Percentiles rank a stretch among this genome's conserved stretches.
phyloP scores from a whole-genome alignment of 2,113 vertebrate species.

The Chascanopsetta lugubris region DNA sequence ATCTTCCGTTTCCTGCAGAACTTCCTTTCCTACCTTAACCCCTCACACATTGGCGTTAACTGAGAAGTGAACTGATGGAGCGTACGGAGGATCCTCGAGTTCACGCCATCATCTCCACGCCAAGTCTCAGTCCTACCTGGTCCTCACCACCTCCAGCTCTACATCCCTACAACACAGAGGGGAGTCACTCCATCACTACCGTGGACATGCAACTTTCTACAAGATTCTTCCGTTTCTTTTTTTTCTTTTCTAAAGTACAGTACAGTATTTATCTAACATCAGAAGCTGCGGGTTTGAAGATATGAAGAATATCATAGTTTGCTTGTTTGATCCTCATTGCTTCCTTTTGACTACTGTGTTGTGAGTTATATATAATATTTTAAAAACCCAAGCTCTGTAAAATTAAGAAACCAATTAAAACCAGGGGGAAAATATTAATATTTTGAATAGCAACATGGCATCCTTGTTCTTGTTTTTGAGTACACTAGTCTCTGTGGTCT shows the following conservation, averaged over 20 bases:
- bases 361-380: conserved; percentile 49
- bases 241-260: conserved; percentile 41
- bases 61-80: conserved; percentile 64
- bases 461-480: conserved; percentile 62
- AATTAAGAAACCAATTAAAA: conserved; percentile 33
- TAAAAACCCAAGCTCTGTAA: conserved; percentile 48
- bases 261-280: conserved; percentile 33
- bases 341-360: conserved; percentile 47
- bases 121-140: conserved; percentile 51
- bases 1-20: conserved; percentile 60
- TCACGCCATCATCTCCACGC: conserved; percentile 53
- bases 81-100: conserved; percentile 49
- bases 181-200: conserved; percentile 22
- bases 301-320: conserved; percentile 51
- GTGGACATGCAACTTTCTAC: conserved; percentile 41
- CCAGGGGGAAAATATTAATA: conserved; percentile 38
- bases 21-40: conserved; percentile 62
- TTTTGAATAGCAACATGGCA: conserved; percentile 68
- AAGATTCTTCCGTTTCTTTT: conserved; percentile 40
- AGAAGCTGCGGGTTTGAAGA: conserved; percentile 47
- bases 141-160: conserved; percentile 43
- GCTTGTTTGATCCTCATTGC: conserved; percentile 33
- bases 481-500: conserved; percentile 73
- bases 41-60: conserved; percentile 65
- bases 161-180: conserved; percentile 50